A percentile compares a stretch with the other conserved stretches of the same genome.
phyloP scores from a whole-genome alignment of 2,113 vertebrate genomes.

The Notothenia coriiceps region DNA sequence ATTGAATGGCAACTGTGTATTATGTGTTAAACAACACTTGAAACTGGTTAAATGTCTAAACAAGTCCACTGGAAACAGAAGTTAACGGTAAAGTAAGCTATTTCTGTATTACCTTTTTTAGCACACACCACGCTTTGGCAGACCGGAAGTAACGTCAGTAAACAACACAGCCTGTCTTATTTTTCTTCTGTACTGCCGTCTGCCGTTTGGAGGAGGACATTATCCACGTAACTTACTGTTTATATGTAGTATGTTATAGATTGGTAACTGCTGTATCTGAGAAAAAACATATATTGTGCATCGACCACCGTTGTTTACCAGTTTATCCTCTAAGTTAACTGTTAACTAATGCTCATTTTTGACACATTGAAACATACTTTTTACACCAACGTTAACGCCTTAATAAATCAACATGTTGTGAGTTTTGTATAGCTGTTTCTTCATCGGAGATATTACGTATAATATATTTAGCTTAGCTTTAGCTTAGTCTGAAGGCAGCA shows the following conservation, averaged over 20 bases:
- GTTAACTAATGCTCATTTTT: too few relatives aligned
- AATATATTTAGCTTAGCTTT: background rate
- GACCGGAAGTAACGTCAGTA: slow-evolving; percentile 47
- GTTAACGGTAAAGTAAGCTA: rapidly evolving
- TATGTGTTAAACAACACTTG: rapidly evolving
- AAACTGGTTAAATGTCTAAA: rapidly evolving
- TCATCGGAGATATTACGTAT: background rate
- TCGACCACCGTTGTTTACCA: too few relatives aligned
- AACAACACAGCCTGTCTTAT: background rate
- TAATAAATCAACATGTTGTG: background rate
- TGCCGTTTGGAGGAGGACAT: slow-evolving; percentile 15
- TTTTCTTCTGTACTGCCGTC: slow-evolving; percentile 23
- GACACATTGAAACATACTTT: background rate
- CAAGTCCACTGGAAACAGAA: rapidly evolving
- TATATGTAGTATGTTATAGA: background rate
- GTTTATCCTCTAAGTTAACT: too few relatives aligned
- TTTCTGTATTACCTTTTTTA: background rate
- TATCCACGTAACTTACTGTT: background rate
- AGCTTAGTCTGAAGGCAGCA: too few relatives aligned
- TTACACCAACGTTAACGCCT: background rate
- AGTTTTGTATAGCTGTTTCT: background rate
- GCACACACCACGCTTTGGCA: background rate
- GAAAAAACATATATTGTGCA: background rate
- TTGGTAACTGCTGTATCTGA: background rate
- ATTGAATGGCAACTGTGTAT: background rate